A percentile compares a stretch with the other conserved stretches of the same genome.
Conservation (phyloP, 2,113 vertebrate species). For the Acrocephalus arundinaceus region DNA sequence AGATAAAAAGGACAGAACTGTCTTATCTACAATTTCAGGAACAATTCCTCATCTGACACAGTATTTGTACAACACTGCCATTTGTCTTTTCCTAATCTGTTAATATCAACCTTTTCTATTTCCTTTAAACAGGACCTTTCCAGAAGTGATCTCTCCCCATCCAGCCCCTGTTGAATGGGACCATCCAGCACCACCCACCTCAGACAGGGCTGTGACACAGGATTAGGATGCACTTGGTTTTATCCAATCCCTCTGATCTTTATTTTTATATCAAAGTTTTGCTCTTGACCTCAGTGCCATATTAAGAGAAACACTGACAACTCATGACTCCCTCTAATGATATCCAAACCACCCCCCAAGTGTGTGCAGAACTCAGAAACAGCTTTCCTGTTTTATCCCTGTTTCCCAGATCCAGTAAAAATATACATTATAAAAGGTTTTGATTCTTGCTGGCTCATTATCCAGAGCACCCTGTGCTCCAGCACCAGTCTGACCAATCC, state of each 20-base stretch:
- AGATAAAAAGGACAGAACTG: not conserved
- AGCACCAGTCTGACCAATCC: accelerated
- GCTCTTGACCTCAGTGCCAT: not conserved
- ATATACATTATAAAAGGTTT: not conserved
- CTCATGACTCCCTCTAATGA: not conserved
- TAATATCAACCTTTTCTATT: not conserved
- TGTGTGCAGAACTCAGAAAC: not conserved
- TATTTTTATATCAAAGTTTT: not conserved
- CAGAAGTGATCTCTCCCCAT: not conserved
- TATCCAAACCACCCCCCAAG: not conserved
- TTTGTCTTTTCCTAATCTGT: not conserved
- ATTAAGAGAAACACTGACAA: not conserved
- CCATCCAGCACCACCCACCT: not conserved
- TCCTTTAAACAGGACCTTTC: not conserved
- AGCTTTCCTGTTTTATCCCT: not conserved
- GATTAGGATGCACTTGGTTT: not conserved
- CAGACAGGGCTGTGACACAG: not conserved
- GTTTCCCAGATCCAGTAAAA: not conserved
- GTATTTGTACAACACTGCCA: not conserved
- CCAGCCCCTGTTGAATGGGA: not conserved
- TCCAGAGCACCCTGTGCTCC: not conserved
- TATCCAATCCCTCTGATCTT: not conserved
- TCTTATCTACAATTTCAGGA: not conserved
- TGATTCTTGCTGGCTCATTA: not conserved
- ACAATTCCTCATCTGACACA: not conserved